Conservation (phyloP, 1,140 invertebrate species). For the Babylonia areolata region DNA sequence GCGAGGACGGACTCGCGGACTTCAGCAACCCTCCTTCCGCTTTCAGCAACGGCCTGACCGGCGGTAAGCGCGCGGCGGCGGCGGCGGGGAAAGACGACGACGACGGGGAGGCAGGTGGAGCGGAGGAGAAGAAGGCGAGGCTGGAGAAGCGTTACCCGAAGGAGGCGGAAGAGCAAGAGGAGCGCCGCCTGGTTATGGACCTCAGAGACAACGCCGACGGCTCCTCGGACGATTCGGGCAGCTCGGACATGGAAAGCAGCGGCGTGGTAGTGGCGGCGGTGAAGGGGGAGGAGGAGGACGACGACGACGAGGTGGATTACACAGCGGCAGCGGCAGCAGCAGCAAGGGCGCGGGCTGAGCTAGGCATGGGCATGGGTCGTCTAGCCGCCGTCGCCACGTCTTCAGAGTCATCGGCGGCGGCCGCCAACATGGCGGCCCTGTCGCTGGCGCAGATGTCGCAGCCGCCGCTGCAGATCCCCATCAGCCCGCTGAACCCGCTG, state of each 20-base stretch:
- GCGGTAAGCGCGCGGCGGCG: not conserved
- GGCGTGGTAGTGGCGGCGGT: not conserved
- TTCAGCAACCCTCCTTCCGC: not conserved
- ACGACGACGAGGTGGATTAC: conserved; percentile 37
- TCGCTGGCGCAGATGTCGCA: conserved; percentile 57
- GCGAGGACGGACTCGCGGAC: not conserved
- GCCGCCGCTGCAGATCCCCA: conserved; percentile 68
- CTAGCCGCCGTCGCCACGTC: conserved; percentile 31
- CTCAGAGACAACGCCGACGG: conserved; percentile 41
- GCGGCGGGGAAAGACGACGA: not conserved
- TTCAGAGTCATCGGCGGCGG: conserved; percentile 49
- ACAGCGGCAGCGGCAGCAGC: conserved; percentile 27
- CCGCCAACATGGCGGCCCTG: conserved; percentile 54
- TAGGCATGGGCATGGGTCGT: conserved; percentile 30
- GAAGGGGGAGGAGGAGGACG: conserved; percentile 40
- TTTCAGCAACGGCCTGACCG: not conserved
- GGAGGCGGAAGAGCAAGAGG: conserved; percentile 32
- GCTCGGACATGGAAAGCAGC: conserved; percentile 42
- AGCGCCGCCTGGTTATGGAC: conserved; percentile 27
- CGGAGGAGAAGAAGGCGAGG: not conserved
- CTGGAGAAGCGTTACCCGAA: conserved; percentile 5
- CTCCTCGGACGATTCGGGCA: conserved; percentile 43
- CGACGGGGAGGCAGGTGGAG: not conserved
- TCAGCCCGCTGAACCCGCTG: conserved; percentile 60
- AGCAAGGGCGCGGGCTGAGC: not conserved